A percentile compares a stretch with the other conserved stretches of the same genome.
Conservation (phyloP, 1,140 invertebrate species). For the Bacillus rossius region DNA sequence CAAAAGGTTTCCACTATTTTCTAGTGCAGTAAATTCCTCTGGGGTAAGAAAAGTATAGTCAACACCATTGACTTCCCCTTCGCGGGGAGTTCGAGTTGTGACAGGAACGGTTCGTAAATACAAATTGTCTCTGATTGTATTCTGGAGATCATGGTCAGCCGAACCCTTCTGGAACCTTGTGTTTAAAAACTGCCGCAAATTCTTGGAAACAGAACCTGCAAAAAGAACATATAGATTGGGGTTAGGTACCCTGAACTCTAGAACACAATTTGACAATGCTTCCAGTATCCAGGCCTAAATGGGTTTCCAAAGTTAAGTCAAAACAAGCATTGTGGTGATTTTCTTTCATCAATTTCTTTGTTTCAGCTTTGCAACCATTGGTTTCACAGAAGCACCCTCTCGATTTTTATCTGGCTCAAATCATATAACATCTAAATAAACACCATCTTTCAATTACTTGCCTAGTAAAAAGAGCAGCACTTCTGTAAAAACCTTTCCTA, state of each 20-base stretch:
- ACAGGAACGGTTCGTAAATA: constrained; percentile 65
- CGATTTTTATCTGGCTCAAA: too few relatives aligned
- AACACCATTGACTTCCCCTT: constrained; percentile 57
- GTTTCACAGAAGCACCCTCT: too few relatives aligned
- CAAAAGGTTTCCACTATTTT: constrained; percentile 54
- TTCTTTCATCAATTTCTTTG: too few relatives aligned
- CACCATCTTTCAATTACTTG: too few relatives aligned
- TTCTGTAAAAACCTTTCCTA: too few relatives aligned
- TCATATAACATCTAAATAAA: too few relatives aligned
- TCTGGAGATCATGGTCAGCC: constrained; percentile 61
- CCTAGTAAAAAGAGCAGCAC: too few relatives aligned
- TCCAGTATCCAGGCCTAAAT: not conserved
- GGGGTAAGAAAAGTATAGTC: constrained; percentile 58
- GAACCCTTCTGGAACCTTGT: constrained; percentile 58
- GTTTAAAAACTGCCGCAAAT: constrained; percentile 56
- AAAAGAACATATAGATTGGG: not conserved
- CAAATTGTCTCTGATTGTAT: constrained; percentile 62
- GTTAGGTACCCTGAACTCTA: not conserved
- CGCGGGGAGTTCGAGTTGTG: constrained; percentile 52
- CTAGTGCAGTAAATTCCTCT: constrained; percentile 56
- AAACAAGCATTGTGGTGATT: too few relatives aligned
- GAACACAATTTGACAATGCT: not conserved
- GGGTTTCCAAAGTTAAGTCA: too few relatives aligned
- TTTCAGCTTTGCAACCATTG: too few relatives aligned
- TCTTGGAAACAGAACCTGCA: constrained; percentile 44